These are phyloP conservation scores for Propsilocerus akamusi DNA, from an alignment of 1,140 invertebrate species.

Conservation along the genomic window DNA sequence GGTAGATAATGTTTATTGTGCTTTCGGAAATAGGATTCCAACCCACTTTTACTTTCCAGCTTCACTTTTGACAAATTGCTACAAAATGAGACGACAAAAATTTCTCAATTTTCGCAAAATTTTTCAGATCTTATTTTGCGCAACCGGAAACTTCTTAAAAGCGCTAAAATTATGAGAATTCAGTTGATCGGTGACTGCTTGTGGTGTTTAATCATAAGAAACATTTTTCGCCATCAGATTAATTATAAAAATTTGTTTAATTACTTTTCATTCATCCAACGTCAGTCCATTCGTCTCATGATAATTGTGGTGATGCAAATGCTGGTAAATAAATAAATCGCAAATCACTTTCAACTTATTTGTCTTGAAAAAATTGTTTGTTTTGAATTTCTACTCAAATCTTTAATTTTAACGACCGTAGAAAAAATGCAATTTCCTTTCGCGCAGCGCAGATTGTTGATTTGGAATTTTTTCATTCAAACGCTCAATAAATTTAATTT, in stretches of 20 bases:
- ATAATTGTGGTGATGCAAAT: too few relatives aligned
- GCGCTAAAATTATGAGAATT: not conserved
- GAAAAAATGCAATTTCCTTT: too few relatives aligned
- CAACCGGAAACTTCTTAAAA: not conserved
- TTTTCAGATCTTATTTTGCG: not conserved
- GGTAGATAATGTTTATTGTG: not conserved
- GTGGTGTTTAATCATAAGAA: not conserved
- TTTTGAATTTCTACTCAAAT: too few relatives aligned
- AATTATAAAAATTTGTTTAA: not conserved
- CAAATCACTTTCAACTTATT: too few relatives aligned
- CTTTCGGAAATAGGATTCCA: not conserved
- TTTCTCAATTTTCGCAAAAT: not conserved
- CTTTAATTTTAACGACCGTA: too few relatives aligned
- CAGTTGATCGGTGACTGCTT: too few relatives aligned
- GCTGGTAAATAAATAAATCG: too few relatives aligned
- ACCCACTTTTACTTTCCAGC: not conserved
- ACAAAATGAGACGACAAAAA: constrained; percentile 1
- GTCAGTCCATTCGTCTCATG: too few relatives aligned
- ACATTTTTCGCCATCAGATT: not conserved
- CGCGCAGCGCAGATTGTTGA: too few relatives aligned
- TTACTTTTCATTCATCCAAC: not conserved
- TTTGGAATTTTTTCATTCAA: too few relatives aligned
- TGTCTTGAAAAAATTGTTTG: too few relatives aligned
- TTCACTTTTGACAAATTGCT: not conserved
- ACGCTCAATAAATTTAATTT: too few relatives aligned